phyloP scores from a whole-genome alignment of 2,888 invertebrate genomes.

The Branchinecta sandiegonensis region DNA sequence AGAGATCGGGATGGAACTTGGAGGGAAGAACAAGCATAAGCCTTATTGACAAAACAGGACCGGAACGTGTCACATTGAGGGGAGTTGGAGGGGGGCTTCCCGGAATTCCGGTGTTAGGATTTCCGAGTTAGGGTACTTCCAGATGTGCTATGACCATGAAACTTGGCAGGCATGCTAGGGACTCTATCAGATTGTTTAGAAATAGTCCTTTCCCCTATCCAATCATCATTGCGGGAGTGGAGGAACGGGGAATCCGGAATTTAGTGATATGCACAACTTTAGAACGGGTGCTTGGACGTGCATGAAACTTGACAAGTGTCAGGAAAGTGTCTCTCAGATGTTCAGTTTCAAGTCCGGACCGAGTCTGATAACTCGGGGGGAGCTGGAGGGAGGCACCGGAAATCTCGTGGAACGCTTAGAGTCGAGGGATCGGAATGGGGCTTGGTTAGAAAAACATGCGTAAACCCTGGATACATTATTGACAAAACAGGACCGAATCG shows the following conservation, averaged over 20 bases:
- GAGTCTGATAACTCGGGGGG: background rate
- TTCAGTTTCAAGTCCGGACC: background rate
- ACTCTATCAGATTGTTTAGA: no score
- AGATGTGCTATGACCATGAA: no score
- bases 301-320: background rate
- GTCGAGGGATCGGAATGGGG: background rate
- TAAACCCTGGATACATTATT: background rate
- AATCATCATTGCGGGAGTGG: background rate
- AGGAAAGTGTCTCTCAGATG: background rate
- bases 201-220: background rate
- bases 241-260: background rate
- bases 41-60: constrained; percentile 4
- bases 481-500: background rate
- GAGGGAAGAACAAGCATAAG: background rate
- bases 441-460: background rate
- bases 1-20: background rate
- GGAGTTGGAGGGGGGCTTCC: no score
- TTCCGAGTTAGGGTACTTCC: background rate
- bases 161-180: no score
- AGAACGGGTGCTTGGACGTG: background rate
- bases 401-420: constrained; percentile 1
- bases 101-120: background rate
- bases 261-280: background rate
- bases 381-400: background rate
- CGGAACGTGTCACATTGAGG: background rate